A percentile compares a stretch with the other conserved stretches of the same genome.
Evolutionary conservation across 30 jellyfish, hydroid and myxozoan genomes (phyloP).

Genomic region (Pseudorhiza aurosa): DNA sequence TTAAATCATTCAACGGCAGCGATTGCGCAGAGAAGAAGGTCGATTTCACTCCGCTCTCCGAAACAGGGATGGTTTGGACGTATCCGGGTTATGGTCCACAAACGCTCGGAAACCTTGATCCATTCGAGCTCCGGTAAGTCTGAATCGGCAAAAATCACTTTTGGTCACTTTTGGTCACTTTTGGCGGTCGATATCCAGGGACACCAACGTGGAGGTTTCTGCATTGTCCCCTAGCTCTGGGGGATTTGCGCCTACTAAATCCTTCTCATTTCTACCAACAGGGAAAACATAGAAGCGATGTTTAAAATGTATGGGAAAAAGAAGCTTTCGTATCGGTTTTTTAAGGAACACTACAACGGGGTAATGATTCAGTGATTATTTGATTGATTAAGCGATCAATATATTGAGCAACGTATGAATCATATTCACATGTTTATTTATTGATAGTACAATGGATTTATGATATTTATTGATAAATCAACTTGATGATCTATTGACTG

Average conservation of each 20-base stretch:
- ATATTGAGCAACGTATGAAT: background rate
- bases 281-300: conserved; percentile 10
- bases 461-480: no score
- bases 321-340: background rate
- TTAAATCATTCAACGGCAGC: conserved; percentile 32
- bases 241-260: no score
- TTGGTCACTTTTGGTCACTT: no score
- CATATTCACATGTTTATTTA: no score
- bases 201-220: no score
- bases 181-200: no score
- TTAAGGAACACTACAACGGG: conserved; percentile 24
- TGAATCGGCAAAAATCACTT: no score
- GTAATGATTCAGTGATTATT: conserved; percentile 1
- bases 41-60: conserved; percentile 32
- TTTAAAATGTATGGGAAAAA: background rate
- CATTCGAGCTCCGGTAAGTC: conserved; percentile 44
- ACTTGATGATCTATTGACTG: no score
- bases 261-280: no score
- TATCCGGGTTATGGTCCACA: conserved; percentile 62
- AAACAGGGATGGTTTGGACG: conserved; percentile 54
- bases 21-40: conserved; percentile 25
- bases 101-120: conserved; percentile 45
- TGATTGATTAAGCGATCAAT: background rate
- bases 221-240: no score
- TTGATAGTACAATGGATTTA: no score